These are phyloP conservation scores for Homalodisca vitripennis DNA, from an alignment of 1,140 invertebrate genomes.

Conservation along the genomic window DNA sequence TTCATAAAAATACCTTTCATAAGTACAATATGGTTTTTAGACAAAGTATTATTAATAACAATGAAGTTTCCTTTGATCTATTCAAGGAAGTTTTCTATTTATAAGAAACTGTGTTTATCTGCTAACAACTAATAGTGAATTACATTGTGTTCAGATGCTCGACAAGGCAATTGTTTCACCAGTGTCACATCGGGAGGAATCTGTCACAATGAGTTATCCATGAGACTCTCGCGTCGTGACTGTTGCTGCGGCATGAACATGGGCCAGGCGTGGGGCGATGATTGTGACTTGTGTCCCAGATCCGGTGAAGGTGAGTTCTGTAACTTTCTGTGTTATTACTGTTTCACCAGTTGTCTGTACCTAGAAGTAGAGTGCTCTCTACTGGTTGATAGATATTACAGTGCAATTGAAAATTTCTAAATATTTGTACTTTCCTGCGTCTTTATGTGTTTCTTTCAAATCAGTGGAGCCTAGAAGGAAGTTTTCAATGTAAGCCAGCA, in stretches of 20 bases:
- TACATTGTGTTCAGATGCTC: constrained; percentile 58
- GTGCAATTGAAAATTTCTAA: no score
- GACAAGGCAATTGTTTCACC: constrained; percentile 79
- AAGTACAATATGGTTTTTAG: no score
- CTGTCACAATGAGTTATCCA: constrained; percentile 65
- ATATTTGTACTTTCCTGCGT: no score
- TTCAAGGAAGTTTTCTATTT: not conserved
- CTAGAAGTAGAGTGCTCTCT: no score
- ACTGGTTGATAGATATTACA: no score
- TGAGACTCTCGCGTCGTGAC: constrained; percentile 75
- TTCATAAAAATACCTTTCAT: no score
- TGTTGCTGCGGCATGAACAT: constrained; percentile 89
- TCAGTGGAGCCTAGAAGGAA: no score
- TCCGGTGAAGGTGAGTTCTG: constrained; percentile 59
- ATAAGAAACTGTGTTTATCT: not conserved
- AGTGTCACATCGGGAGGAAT: constrained; percentile 62
- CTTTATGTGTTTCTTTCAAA: no score
- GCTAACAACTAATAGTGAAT: not conserved
- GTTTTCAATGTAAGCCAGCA: no score
- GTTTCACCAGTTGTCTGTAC: not conserved
- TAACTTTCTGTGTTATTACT: not conserved
- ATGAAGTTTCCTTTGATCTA: no score
- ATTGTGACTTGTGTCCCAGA: constrained; percentile 74
- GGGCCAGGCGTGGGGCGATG: constrained; percentile 81
- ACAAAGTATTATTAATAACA: no score